Conservation (phyloP, 1,140 invertebrate species). For the Zaprionus africanus region DNA sequence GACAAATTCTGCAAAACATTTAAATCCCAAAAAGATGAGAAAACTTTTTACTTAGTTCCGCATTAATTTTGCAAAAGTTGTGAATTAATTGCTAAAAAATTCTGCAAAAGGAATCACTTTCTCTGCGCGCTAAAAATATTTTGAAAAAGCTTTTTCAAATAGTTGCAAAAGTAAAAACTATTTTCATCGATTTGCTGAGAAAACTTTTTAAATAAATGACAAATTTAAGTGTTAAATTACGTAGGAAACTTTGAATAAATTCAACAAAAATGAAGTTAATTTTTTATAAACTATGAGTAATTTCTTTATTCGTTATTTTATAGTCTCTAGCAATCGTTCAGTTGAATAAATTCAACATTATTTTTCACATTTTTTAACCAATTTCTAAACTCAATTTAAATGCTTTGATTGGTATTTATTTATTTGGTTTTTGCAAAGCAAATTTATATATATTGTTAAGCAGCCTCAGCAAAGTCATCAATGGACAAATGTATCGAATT, state of each 20-base stretch:
- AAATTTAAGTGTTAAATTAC: background rate
- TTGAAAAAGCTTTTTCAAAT: background rate
- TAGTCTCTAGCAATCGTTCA: no score
- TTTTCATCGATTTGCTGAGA: background rate
- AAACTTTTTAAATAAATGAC: background rate
- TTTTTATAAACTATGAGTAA: no score
- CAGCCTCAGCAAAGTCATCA: background rate
- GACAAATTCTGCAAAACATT: background rate
- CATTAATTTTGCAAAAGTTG: conserved; percentile 5
- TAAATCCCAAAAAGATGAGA: background rate
- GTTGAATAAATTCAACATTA: no score
- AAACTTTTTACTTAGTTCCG: conserved; percentile 5
- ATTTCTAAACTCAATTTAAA: background rate
- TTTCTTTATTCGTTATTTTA: no score
- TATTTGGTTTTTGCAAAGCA: background rate
- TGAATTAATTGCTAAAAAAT: background rate
- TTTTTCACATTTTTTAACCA: no score
- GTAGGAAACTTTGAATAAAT: background rate
- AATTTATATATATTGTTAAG: background rate
- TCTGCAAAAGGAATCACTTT: no score
- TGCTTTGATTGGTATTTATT: background rate
- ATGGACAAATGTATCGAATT: no score
- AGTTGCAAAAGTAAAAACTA: background rate
- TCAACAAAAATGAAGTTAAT: no score
- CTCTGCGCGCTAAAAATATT: background rate